A percentile compares a stretch with the other conserved stretches of the same genome.
These are phyloP conservation scores for Psittacara wagleri DNA, from an alignment of 2,113 vertebrate genomes.

Conservation along the genomic window DNA sequence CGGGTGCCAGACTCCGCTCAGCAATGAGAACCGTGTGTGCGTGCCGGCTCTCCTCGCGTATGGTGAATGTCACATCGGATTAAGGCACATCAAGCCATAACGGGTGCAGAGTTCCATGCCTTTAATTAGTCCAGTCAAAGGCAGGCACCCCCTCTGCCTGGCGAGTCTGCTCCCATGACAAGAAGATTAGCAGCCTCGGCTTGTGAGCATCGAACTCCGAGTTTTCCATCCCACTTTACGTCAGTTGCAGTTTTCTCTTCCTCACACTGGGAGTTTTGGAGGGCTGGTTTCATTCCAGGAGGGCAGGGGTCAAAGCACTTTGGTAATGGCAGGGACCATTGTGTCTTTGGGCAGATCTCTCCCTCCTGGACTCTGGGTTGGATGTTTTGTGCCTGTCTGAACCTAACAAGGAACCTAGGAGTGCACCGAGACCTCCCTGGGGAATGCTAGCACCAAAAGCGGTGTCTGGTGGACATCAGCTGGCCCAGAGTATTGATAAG, in stretches of 20 bases:
- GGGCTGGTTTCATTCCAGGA: neutral
- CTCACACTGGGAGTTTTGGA: neutral
- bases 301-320: conserved; percentile 37
- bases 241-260: conserved; percentile 34
- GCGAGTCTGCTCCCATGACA: conserved; percentile 40
- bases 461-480: neutral
- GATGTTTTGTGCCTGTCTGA: neutral
- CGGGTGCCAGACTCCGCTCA: neutral
- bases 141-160: conserved; percentile 50
- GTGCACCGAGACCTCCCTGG: neutral
- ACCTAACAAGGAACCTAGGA: neutral
- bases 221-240: neutral
- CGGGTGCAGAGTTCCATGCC: conserved; percentile 23
- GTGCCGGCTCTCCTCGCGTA: neutral
- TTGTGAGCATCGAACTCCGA: neutral
- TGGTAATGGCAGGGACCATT: neutral
- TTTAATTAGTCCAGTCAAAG: conserved; percentile 49
- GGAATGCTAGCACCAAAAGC: fast-evolving
- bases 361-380: neutral
- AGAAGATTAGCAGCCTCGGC: conserved; percentile 34
- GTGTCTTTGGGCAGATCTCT: neutral
- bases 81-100: conserved; percentile 36
- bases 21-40: conserved; percentile 26
- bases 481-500: neutral
- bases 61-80: conserved; percentile 51